Evolutionary conservation across 2,113 vertebrate species (phyloP).

Genomic region (Acanthisitta chloris): DNA sequence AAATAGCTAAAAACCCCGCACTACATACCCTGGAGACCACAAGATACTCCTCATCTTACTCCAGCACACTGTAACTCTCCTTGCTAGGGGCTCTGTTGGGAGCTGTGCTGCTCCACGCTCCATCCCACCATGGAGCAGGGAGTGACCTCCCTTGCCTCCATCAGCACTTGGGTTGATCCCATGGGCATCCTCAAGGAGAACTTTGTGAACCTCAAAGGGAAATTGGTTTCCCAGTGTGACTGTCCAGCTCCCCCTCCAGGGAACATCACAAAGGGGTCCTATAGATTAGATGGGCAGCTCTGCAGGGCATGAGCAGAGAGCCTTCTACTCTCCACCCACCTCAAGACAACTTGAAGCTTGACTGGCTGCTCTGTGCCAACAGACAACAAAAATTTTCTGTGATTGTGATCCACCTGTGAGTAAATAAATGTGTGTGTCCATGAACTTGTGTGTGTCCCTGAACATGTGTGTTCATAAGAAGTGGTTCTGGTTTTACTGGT

Average conservation of each 20-base stretch:
- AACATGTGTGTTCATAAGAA: accelerated
- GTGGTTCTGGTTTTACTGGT: neutral
- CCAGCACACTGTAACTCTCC: neutral
- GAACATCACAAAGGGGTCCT: neutral
- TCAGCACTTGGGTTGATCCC: neutral
- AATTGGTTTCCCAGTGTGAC: neutral
- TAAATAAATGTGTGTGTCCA: neutral
- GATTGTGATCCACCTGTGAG: neutral
- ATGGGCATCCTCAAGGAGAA: neutral
- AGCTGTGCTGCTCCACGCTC: neutral
- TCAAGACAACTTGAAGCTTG: neutral
- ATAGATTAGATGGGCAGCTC: neutral
- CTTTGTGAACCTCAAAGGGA: neutral
- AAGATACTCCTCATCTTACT: neutral
- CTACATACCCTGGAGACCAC: neutral
- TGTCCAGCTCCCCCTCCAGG: neutral
- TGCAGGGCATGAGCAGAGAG: neutral
- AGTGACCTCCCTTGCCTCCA: neutral
- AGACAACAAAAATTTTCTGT: too few species aligned
- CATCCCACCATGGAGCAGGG: neutral
- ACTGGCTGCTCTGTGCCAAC: neutral
- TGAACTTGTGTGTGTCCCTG: too few species aligned
- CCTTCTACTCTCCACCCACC: neutral
- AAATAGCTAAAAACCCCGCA: neutral
- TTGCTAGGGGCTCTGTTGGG: neutral